Evolutionary conservation across 2,113 vertebrate species (phyloP), one percentile per base, ranked within the genome.

Genomic region (Apteryx mantelli): DNA sequence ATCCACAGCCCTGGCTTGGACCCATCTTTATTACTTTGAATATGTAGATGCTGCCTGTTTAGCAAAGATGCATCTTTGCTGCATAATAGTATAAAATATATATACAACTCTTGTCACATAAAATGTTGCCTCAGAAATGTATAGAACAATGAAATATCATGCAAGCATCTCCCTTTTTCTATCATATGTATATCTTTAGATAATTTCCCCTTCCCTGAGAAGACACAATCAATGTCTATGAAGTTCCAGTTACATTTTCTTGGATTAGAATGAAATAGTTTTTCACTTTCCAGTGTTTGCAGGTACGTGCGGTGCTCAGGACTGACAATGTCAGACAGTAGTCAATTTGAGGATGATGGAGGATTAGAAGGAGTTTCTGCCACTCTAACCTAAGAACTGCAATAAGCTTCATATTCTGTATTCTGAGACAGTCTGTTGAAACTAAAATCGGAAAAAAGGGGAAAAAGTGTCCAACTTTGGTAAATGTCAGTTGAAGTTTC

Each of bases 341-440:
- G 85, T 93, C 91, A 94, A 9, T 96, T 93, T 95, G 56, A 95
- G 5, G 46, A 82, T 91, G 94, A 95, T 56, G 68, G 81, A 88
- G 88, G 93, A 96, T 97, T 97, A 97, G 71, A 89, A 94, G 53
- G 26, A 86, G 71, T 74, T 96, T 91, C 92, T 96, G 75, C 68
- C 2, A 30, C 75, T 86, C 81, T 94, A 82, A 93, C 92, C 71
- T 83, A 46, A 91, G 76, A 89, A 93, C n/a, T 1, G 15, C 61
- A 89, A 76, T 89, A 86, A 86, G 7, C 60, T 95, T 88, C 60
- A 38, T 82, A 75, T 79, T 96, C 48, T 64, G 34, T 91, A 91
- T 96, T 96, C 91, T 79, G 88, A 95, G 6, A 13, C 25, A 42
- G 82, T 52, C 64, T 93, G 42, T 74, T 92, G 65, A 30, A 90